Evolutionary conservation across 2,888 invertebrate species (phyloP), one percentile per base, ranked within the genome.

Genomic region (Ectemnius cavifrons): DNA sequence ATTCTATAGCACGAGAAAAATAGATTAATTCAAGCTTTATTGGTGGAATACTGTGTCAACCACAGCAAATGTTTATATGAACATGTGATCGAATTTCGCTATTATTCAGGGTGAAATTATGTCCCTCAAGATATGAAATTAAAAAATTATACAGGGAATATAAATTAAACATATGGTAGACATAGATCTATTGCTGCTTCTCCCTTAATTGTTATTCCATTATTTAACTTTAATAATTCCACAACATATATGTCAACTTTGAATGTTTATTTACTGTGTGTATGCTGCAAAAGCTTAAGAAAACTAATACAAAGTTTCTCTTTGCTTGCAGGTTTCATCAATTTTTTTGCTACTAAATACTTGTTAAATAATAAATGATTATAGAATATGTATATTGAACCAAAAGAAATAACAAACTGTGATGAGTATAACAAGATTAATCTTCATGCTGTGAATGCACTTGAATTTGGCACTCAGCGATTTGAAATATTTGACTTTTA

Each of bases 241-340:
- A 11, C 37, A 37, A 37, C 8, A 37, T 37, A 37, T 37, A 37
- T 37, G 37, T 37, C 37, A 37, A 37, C 37, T 37, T 37, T 4
- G 37, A 37, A 11, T 11, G 37, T 37, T 37, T 37, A 37, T 37
- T 37, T 37, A 37, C 4, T 4, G 37, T 11, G 11, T 37, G 11
- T 11, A 37, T 37, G 11, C 37, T 37, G 37, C 8, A 37, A 37
- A 37, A 37, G 37, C 37, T 6, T 37, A 11, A 6, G 37, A 37
- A 8, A 37, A 37, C 37, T 37, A 37, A 52, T 52, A 47, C 23
- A 18, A 16, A 49, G 28, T 67, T 67, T 14, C 61, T 49, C 16
- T 68, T 37, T 75, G 58, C 58, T 82, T 82, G 63, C 82, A 82
- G 82, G 75, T 80, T 74, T 27, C 45, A 73, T 79, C 65, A 67